phyloP scores from a whole-genome alignment of 2,113 vertebrate genomes.

The Euleptes europaea region DNA sequence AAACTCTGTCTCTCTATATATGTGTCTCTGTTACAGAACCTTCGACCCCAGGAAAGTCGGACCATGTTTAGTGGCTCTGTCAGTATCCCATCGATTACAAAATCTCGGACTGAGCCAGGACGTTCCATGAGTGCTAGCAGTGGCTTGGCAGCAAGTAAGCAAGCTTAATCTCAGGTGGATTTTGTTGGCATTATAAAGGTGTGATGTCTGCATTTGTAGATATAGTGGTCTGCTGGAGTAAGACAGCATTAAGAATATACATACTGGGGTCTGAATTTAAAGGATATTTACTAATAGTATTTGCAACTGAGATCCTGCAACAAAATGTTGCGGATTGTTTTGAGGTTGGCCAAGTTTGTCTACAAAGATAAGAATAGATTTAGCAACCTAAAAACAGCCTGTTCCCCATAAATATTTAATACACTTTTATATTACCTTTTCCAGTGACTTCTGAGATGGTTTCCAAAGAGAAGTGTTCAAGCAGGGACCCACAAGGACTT shows the following conservation, averaged over 20 bases:
- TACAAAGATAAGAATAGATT: too few species aligned
- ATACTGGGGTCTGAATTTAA: background rate
- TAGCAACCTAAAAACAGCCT: too few species aligned
- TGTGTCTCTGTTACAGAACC: slow-evolving; percentile 79
- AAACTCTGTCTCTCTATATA: slow-evolving; percentile 39
- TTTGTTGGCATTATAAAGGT: background rate
- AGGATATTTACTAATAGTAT: too few species aligned
- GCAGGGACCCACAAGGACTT: too few species aligned
- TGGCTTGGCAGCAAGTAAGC: slow-evolving; percentile 93
- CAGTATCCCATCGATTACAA: slow-evolving; percentile 96
- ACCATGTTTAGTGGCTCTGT: slow-evolving; percentile 95
- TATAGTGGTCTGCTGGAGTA: accelerated
- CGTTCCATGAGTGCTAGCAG: slow-evolving; percentile 99
- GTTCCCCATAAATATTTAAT: too few species aligned
- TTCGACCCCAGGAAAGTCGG: slow-evolving; percentile 92
- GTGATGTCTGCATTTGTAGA: background rate
- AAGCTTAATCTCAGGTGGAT: background rate
- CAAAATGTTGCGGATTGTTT: too few species aligned
- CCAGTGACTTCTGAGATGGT: too few species aligned
- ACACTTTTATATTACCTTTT: too few species aligned
- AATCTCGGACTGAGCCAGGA: slow-evolving; percentile 90
- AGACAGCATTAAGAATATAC: background rate
- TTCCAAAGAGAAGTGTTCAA: too few species aligned
- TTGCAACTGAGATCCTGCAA: too few species aligned
- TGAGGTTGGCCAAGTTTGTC: too few species aligned